Evolutionary conservation across 1,140 invertebrate genomes (phyloP), one percentile per base, ranked within the genome.

Genomic region (Drosophila pandora): DNA sequence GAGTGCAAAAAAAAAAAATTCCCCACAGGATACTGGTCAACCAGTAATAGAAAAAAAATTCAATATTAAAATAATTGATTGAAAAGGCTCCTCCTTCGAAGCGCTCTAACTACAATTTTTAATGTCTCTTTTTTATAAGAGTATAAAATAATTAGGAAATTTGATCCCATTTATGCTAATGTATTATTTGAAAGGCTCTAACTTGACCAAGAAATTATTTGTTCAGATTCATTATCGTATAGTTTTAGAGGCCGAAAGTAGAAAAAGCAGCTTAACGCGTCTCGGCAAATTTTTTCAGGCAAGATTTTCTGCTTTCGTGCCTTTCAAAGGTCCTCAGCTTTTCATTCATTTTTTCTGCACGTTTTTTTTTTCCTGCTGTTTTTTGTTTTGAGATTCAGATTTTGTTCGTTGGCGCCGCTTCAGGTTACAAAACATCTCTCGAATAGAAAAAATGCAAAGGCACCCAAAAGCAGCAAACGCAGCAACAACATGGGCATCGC

Each of bases 401-500:
- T 76, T 81, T 76, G 68, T 81, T 76, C 59, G 37, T 61, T 64
- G 69, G 49, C 56, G 32, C 52, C 48, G 77, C 54, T 70, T 65
- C 50, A 62, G 34, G 74, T 71, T 82, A 79, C 49, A 79, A 90
- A 79, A 89, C 70, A 83, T 59, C 70, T 65, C 59, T 72, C 48
- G 64, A 70, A 80, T 74, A 64, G 64, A 60, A 85, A 85, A 68
- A 74, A 69, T 78, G 62, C 60, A 70, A 69, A 67, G 34, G 34
- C 25, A 28, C 0, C 34, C 34, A 37, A 37, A n/a, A 37, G 34
- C 34, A 37, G 76, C 47, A 72, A 41, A 57, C 72, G 74, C 76
- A 70, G 60, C 70, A 72, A 59, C 61, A 71, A 71, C 21, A 69
- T 63, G 63, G 79, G 79, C 61, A 87, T 88, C 83, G 71, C 84